Evolutionary conservation across 2,797 vertebrate genomes (phyloP).

Genomic region (Leptatherina wallacei): DNA sequence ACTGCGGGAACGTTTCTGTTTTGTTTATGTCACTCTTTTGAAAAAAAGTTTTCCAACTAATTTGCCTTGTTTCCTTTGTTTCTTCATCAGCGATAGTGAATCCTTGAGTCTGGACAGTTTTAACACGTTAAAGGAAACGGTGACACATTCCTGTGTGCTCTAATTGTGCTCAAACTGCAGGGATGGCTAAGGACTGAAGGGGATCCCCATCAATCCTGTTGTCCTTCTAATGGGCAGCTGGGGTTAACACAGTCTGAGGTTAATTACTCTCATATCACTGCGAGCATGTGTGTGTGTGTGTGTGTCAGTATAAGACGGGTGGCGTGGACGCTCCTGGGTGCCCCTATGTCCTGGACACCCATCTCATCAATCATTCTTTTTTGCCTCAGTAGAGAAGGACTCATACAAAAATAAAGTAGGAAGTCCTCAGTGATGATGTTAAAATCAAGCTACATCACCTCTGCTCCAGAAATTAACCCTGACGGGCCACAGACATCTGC

Average conservation of each 20-base stretch:
- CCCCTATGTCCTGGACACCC: constrained; percentile 70
- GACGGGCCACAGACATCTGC: constrained; percentile 54
- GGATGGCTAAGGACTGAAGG: constrained; percentile 74
- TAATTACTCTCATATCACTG: constrained; percentile 87
- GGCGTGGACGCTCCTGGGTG: constrained; percentile 78
- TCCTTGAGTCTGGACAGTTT: neutral
- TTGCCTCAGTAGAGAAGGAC: constrained; percentile 57
- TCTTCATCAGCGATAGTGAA: neutral
- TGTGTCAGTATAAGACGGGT: constrained; percentile 60
- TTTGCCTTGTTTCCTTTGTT: neutral
- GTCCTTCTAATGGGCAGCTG: constrained; percentile 86
- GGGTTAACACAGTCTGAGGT: constrained; percentile 85
- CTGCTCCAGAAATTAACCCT: constrained; percentile 67
- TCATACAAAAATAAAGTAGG: constrained; percentile 58
- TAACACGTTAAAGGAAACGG: constrained; percentile 10
- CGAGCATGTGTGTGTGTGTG: constrained; percentile 30
- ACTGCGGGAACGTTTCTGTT: neutral
- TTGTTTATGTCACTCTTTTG: neutral
- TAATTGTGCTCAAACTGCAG: constrained; percentile 55
- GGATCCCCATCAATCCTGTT: constrained; percentile 85
- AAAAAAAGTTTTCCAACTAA: no score
- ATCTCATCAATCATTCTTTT: constrained; percentile 84
- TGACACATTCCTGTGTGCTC: constrained; percentile 30
- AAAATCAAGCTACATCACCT: constrained; percentile 67
- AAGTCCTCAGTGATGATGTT: constrained; percentile 66